Percentiles rank a stretch among this genome's conserved stretches.
phyloP scores from a whole-genome alignment of 2,797 vertebrate species.

The Channa striata region DNA sequence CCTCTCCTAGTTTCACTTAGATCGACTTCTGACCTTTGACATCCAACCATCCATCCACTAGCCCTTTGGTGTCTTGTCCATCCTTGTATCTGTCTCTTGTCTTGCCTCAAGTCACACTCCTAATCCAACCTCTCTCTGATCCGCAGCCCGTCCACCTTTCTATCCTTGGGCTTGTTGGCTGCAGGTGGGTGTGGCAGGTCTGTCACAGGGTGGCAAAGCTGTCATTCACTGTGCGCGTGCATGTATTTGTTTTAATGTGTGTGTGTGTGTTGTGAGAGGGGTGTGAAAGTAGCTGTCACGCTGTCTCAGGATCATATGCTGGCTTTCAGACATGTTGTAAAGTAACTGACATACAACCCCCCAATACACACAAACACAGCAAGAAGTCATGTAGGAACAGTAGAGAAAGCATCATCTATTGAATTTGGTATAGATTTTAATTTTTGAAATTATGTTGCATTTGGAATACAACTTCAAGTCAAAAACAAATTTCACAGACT shows the following conservation, averaged over 20 bases:
- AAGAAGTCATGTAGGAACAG: background rate
- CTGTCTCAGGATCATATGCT: constrained; percentile 86
- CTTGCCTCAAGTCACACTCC: constrained; percentile 45
- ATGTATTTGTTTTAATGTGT: background rate
- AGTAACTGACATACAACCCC: constrained; percentile 66
- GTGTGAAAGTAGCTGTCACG: constrained; percentile 78
- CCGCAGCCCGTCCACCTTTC: constrained; percentile 52
- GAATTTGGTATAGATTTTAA: background rate
- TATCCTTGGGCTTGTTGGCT: constrained; percentile 61
- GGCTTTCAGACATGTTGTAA: constrained; percentile 77
- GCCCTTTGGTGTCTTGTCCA: constrained; percentile 60
- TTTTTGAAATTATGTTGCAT: background rate
- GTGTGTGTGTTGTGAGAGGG: constrained; percentile 37
- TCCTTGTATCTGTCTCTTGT: constrained; percentile 65
- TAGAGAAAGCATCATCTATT: background rate
- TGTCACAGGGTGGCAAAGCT: constrained; percentile 63
- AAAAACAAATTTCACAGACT: too few relatives aligned
- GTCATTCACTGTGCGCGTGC: constrained; percentile 61
- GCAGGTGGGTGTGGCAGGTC: constrained; percentile 65
- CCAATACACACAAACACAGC: constrained; percentile 30
- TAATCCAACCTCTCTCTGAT: constrained; percentile 50
- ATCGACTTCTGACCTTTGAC: constrained; percentile 46
- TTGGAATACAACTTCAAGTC: background rate
- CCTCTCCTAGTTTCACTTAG: constrained; percentile 22
- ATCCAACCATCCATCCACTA: constrained; percentile 31